Evolutionary conservation across 1,140 invertebrate species (phyloP).

Genomic region (Sitodiplosis mosellana): DNA sequence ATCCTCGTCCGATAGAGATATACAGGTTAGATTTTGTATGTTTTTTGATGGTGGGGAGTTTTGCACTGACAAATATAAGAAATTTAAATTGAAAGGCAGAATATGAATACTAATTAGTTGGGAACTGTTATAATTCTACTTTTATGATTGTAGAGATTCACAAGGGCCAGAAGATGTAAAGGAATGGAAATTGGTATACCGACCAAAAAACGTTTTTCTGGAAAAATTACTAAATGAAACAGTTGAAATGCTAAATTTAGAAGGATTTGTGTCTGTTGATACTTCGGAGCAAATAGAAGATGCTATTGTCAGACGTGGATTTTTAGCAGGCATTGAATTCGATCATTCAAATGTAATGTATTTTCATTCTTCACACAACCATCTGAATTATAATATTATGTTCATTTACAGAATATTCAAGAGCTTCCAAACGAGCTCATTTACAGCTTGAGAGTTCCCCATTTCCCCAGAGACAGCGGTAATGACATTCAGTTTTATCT

Average conservation of each 20-base stretch:
- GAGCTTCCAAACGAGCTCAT: not conserved
- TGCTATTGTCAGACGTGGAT: not conserved
- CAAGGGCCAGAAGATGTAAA: too few species aligned
- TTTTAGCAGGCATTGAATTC: not conserved
- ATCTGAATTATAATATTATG: not conserved
- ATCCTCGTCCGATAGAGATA: too few species aligned
- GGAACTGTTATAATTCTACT: too few species aligned
- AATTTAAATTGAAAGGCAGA: too few species aligned
- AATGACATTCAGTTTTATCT: constrained; percentile 25
- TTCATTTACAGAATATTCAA: not conserved
- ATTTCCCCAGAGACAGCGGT: not conserved
- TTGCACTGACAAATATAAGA: too few species aligned
- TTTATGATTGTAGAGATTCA: too few species aligned
- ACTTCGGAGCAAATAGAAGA: not conserved
- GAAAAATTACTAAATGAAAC: not conserved
- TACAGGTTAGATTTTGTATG: too few species aligned
- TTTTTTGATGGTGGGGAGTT: too few species aligned
- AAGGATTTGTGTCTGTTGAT: not conserved
- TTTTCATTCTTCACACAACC: not conserved
- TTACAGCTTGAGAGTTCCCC: constrained; percentile 4
- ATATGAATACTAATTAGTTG: too few species aligned
- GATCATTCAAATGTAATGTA: not conserved
- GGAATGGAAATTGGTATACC: not conserved
- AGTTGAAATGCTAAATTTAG: not conserved
- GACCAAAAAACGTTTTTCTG: not conserved